Evolutionary conservation across 2,888 invertebrate species (phyloP), one percentile per base, ranked within the genome.

Genomic region (Balanococcus diminutus): DNA sequence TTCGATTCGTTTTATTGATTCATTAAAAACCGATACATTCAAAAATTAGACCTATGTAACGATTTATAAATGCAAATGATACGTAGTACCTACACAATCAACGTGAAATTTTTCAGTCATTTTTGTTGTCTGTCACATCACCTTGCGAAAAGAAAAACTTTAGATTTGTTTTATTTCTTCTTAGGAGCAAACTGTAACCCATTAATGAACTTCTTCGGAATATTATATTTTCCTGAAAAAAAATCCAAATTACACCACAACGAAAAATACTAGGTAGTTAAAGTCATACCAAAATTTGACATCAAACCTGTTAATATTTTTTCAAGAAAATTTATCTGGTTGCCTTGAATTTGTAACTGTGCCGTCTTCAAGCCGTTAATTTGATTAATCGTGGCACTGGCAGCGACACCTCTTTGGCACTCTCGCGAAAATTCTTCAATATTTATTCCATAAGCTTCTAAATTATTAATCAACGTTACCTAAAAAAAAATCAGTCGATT

Each of bases 291-390:
- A 56, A 75, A 81, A 46, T 32, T 88, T 87, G 90, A 90, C 8
- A n/a, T 42, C 79, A 79, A 25, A 92, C 92, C 92, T 87, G 90
- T 89, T 11, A 93, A 89, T 83, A 93, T 89, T 88, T 92, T 91
- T 84, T 90, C 90, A 5, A 93, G 90, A 88, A 91, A 92, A 87
- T 91, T 89, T 86, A 96, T 93, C 92, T 97, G 97, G 90, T 97
- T 97, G 9, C 98, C 98, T 91, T 98, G 98, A 87, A 98, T 93
- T 90, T 96, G 92, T 42, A 98, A 93, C 90, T 96, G 95, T 88
- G 94, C 94, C 75, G 90, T 91, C 88, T 93, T 93, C 89, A 95
- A 94, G 85, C 94, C 94, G 2, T 95, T 93, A 22, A 93, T 90
- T 87, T 94, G 93, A 72, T 93, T 94, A 84, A 96, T 93, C 42